phyloP scores from a whole-genome alignment of 2,888 invertebrate species.

The Drosophila lutescens region DNA sequence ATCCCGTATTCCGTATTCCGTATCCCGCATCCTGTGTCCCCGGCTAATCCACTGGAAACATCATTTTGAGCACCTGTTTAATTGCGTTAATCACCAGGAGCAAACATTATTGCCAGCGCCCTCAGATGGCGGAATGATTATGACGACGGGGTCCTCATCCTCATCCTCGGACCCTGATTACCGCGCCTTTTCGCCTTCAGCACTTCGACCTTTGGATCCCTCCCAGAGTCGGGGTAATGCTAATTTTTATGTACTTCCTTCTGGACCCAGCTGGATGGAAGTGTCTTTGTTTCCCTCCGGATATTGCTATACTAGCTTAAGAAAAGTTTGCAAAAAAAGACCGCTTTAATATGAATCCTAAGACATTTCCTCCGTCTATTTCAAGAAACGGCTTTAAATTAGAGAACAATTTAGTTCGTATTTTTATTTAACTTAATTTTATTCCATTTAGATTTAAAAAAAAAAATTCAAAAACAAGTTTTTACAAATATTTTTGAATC shows the following conservation, averaged over 20 bases:
- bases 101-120: conserved; percentile 67
- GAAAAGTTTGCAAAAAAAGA: too few species aligned
- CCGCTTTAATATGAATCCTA: too few species aligned
- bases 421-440: too few species aligned
- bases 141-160: conserved; percentile 12
- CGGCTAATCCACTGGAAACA: conserved; percentile 80
- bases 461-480: too few species aligned
- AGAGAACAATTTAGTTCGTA: too few species aligned
- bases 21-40: conserved; percentile 26
- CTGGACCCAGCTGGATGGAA: conserved; percentile 31
- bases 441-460: too few species aligned
- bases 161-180: not conserved
- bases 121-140: conserved; percentile 34
- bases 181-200: conserved; percentile 3
- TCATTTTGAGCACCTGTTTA: conserved; percentile 83
- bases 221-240: conserved; percentile 27
- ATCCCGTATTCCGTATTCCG: not conserved
- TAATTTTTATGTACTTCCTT: conserved; percentile 46
- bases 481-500: too few species aligned
- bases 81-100: conserved; percentile 82
- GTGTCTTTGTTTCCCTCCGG: conserved; percentile 1
- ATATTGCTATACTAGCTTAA: not conserved
- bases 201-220: not conserved
- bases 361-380: too few species aligned
- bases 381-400: too few species aligned